A percentile compares a stretch with the other conserved stretches of the same genome.
phyloP scores from a whole-genome alignment of 2,888 invertebrate species.

The Odontothrips loti region DNA sequence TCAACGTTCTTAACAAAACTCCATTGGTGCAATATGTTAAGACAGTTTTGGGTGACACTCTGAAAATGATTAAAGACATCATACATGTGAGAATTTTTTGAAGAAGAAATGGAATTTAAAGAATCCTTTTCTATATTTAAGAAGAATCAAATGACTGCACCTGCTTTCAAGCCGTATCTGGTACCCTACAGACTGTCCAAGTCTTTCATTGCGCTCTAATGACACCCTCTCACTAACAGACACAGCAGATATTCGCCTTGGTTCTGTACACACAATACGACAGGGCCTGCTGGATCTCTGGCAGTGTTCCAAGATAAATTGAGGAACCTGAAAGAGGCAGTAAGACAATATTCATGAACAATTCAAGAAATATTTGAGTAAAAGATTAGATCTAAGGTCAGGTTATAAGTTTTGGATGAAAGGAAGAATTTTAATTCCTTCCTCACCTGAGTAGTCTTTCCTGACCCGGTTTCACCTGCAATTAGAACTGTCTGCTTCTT shows the following conservation, averaged over 20 bases:
- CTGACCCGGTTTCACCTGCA: slow-evolving; percentile 84
- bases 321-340: slow-evolving; percentile 62
- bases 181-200: slow-evolving; percentile 58
- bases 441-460: slow-evolving; percentile 83
- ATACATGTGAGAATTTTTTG: slow-evolving; percentile 14
- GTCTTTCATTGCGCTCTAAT: slow-evolving; percentile 55
- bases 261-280: slow-evolving; percentile 89
- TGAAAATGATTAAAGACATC: slow-evolving; percentile 41
- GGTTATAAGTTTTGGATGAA: not conserved
- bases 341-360: slow-evolving; percentile 31
- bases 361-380: not conserved
- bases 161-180: slow-evolving; percentile 69
- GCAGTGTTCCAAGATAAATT: slow-evolving; percentile 79
- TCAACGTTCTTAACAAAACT: slow-evolving; percentile 79
- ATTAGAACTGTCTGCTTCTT: slow-evolving; percentile 62
- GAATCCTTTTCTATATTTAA: too few relatives aligned
- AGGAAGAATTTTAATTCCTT: not conserved
- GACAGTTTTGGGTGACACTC: slow-evolving; percentile 71
- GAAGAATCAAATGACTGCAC: slow-evolving; percentile 42
- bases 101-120: slow-evolving; percentile 17
- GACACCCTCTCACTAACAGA: slow-evolving; percentile 82
- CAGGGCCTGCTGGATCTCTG: slow-evolving; percentile 56
- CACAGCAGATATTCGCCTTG: slow-evolving; percentile 84
- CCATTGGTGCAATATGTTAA: slow-evolving; percentile 91
- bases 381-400: not conserved